A percentile compares a stretch with the other conserved stretches of the same genome.
phyloP scores from a whole-genome alignment of 2,888 invertebrate genomes.

The Pyrgus malvae region DNA sequence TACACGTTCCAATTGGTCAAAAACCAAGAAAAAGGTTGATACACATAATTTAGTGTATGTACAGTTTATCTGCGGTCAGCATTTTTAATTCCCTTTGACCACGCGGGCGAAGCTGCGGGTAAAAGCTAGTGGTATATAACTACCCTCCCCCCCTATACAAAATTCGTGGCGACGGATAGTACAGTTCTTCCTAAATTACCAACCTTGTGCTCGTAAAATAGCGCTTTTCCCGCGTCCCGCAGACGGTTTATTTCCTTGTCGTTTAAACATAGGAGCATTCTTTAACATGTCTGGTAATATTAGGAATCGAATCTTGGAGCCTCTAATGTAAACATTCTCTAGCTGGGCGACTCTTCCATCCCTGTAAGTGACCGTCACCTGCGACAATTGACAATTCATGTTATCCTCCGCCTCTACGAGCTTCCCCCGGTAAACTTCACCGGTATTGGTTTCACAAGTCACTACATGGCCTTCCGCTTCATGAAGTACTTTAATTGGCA shows the following conservation, averaged over 20 bases:
- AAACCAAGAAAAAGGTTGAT: too few species aligned
- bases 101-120: too few species aligned
- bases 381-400: slow-evolving; percentile 99
- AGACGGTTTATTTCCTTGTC: slow-evolving; percentile 92
- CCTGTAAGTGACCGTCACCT: slow-evolving; percentile 95
- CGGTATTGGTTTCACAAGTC: slow-evolving; percentile 98
- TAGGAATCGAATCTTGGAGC: slow-evolving; percentile 98
- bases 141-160: too few species aligned
- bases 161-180: too few species aligned
- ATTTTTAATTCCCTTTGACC: too few species aligned
- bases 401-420: slow-evolving; percentile 99
- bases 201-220: slow-evolving; percentile 95
- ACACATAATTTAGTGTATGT: too few species aligned
- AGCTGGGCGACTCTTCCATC: slow-evolving; percentile 96
- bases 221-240: slow-evolving; percentile 96
- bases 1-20: too few species aligned
- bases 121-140: too few species aligned
- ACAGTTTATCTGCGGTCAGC: too few species aligned
- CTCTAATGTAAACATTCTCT: slow-evolving; percentile 99
- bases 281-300: slow-evolving; percentile 99
- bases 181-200: too few species aligned
- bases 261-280: slow-evolving; percentile 98
- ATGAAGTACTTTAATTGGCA: slow-evolving; percentile 99
- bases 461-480: slow-evolving; percentile 99
- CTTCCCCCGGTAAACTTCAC: slow-evolving; percentile 99